Conservation (phyloP, 2,797 vertebrate genomes). For the Pseudochaenichthys georgianus region DNA sequence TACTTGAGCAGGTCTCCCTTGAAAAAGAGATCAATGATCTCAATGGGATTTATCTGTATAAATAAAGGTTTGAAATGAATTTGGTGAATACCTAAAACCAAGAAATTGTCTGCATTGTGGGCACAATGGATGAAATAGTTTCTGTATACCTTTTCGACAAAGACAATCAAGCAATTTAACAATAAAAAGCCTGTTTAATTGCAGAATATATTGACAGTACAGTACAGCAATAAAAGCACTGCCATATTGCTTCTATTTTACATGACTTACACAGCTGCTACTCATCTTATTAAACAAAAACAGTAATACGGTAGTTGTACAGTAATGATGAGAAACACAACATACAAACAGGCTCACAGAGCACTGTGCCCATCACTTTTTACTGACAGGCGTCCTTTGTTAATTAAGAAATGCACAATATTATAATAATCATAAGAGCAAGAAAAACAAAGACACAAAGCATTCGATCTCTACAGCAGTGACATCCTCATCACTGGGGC, state of each 20-base stretch:
- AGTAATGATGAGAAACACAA: conserved; percentile 69
- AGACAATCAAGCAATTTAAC: conserved; percentile 39
- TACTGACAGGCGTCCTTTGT: conserved; percentile 59
- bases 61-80: neutral
- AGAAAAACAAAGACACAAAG: conserved; percentile 61
- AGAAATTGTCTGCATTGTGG: neutral
- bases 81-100: neutral
- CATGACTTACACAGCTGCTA: conserved; percentile 77
- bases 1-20: too few relatives aligned
- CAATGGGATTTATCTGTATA: too few relatives aligned
- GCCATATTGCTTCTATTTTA: conserved; percentile 80
- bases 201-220: conserved; percentile 83
- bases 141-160: conserved; percentile 17
- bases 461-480: conserved; percentile 36
- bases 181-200: conserved; percentile 83
- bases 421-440: conserved; percentile 68
- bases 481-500: conserved; percentile 41
- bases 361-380: conserved; percentile 51
- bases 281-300: conserved; percentile 73
- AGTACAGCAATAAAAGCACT: conserved; percentile 82
- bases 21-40: too few relatives aligned
- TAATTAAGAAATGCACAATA: conserved; percentile 66
- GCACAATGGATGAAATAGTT: neutral
- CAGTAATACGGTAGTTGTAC: conserved; percentile 69
- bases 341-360: conserved; percentile 73